These are phyloP conservation scores for Diarsia mendica DNA, from an alignment of 2,888 invertebrate species.

Conservation along the genomic window DNA sequence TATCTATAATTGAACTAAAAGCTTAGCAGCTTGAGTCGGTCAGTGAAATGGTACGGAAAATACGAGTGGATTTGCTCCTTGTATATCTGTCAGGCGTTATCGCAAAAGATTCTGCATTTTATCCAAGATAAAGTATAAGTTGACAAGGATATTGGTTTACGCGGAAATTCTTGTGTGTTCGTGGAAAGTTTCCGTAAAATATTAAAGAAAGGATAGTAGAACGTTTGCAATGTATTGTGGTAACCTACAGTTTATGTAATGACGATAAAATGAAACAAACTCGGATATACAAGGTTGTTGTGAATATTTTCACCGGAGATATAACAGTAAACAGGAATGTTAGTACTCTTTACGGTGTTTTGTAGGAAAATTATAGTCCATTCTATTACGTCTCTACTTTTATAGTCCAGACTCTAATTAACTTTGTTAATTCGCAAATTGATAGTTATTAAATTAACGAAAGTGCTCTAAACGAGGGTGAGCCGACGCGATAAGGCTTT, in stretches of 20 bases:
- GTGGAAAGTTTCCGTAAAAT: constrained; percentile 5
- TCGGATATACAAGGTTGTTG: background rate
- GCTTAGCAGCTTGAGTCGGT: constrained; percentile 16
- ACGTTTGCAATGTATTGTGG: background rate
- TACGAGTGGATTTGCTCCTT: constrained; percentile 56
- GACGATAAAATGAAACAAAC: background rate
- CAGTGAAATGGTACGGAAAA: constrained; percentile 47
- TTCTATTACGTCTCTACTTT: constrained; percentile 49
- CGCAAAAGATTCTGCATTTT: constrained; percentile 33
- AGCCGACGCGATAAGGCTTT: constrained; percentile 71
- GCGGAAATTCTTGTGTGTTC: background rate
- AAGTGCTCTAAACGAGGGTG: constrained; percentile 66
- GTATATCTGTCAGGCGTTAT: constrained; percentile 35
- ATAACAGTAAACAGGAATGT: constrained; percentile 13
- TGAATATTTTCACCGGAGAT: constrained; percentile 1
- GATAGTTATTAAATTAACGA: constrained; percentile 73
- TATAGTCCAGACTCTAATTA: constrained; percentile 57
- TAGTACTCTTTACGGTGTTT: constrained; percentile 41
- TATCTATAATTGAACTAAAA: constrained; percentile 35
- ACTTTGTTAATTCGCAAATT: constrained; percentile 63
- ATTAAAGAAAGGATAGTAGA: background rate
- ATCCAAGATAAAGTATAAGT: constrained; percentile 43
- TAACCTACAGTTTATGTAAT: background rate
- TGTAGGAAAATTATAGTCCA: constrained; percentile 53
- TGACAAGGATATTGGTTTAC: constrained; percentile 71